A percentile compares a stretch with the other conserved stretches of the same genome.
phyloP scores from a whole-genome alignment of 2,113 vertebrate genomes.

The Merops nubicus region DNA sequence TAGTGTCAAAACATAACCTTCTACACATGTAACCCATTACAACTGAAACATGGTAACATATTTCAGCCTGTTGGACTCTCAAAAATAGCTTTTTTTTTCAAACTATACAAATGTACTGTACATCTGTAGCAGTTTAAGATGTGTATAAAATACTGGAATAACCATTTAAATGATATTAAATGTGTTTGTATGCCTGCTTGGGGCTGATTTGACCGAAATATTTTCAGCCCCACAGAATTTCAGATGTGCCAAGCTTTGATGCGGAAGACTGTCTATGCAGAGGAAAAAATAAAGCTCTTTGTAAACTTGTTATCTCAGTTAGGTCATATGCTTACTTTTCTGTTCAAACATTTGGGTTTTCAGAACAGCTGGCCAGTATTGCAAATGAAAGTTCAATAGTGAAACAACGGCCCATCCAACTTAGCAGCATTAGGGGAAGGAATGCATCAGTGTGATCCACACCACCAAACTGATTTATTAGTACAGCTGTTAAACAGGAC shows the following conservation, averaged over 20 bases:
- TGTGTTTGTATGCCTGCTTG: not conserved
- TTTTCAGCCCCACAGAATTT: slow-evolving; percentile 31
- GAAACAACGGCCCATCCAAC: slow-evolving; percentile 38
- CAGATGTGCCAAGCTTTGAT: slow-evolving; percentile 25
- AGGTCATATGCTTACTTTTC: slow-evolving; percentile 69
- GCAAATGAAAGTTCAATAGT: slow-evolving; percentile 39
- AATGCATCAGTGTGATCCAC: slow-evolving; percentile 25
- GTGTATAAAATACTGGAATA: not conserved
- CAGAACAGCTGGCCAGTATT: slow-evolving; percentile 31
- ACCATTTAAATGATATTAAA: not conserved
- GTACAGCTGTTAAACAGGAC: slow-evolving; percentile 54
- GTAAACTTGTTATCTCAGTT: slow-evolving; percentile 44
- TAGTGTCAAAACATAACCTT: not conserved
- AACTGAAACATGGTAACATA: not conserved
- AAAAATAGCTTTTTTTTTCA: not conserved
- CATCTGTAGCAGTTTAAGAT: not conserved
- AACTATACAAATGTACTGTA: not conserved
- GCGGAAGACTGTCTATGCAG: not conserved
- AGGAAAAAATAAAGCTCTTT: slow-evolving; percentile 21
- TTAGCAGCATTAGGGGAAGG: slow-evolving; percentile 10
- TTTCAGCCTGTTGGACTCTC: not conserved
- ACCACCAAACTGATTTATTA: slow-evolving; percentile 67
- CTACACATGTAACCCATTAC: not conserved
- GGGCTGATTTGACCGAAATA: not conserved
- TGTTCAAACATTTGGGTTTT: slow-evolving; percentile 54